Conservation (phyloP, 2,113 vertebrate species). For the Syngnathus typhle region DNA sequence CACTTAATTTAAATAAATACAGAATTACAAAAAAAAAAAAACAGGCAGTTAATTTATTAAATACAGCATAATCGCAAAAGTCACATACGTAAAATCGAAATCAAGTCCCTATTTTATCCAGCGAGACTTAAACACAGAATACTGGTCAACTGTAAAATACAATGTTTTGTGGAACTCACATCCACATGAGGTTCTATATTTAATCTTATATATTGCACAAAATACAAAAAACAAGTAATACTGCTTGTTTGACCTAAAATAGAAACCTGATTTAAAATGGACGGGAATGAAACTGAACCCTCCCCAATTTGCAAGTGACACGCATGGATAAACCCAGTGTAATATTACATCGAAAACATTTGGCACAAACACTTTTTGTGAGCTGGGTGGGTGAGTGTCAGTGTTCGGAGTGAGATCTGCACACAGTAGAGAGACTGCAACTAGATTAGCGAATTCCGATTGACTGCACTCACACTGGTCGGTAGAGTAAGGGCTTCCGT, state of each 20-base stretch:
- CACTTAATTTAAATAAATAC: constrained; percentile 40
- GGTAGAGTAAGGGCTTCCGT: background rate
- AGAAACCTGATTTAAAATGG: background rate
- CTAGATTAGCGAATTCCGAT: constrained; percentile 40
- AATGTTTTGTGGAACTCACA: constrained; percentile 44
- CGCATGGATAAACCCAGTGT: constrained; percentile 39
- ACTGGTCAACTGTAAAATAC: constrained; percentile 44
- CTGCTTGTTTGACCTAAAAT: constrained; percentile 61
- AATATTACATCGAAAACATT: constrained; percentile 62
- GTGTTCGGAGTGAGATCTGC: constrained; percentile 25
- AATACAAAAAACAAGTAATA: constrained; percentile 90
- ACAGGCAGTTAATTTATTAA: constrained; percentile 42
- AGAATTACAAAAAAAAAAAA: constrained; percentile 38
- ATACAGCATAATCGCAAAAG: constrained; percentile 39
- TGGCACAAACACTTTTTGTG: constrained; percentile 65
- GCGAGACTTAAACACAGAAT: constrained; percentile 27
- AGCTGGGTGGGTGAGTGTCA: constrained; percentile 32
- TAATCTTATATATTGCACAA: constrained; percentile 87
- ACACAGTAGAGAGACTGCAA: constrained; percentile 48
- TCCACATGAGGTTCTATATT: constrained; percentile 79
- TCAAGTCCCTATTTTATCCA: constrained; percentile 40
- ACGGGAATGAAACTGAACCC: background rate
- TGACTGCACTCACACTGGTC: constrained; percentile 28
- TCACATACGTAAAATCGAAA: constrained; percentile 37
- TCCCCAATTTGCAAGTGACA: constrained; percentile 80